Evolutionary conservation across 1,140 invertebrate genomes (phyloP), one percentile per base, ranked within the genome.

Genomic region (Zaprionus capensis): DNA sequence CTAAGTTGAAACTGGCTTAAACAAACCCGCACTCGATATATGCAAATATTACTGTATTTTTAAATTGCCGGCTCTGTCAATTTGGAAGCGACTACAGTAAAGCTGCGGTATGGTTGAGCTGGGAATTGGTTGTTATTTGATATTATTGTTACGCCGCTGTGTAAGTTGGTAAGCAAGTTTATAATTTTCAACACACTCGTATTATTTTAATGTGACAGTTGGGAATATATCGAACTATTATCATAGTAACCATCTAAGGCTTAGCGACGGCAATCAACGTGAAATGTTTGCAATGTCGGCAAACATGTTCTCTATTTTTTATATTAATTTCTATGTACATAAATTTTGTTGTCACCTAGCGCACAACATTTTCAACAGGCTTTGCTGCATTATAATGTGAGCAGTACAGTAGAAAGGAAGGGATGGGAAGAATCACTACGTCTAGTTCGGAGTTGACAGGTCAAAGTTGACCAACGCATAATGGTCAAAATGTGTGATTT

Each of bases 321-420:
- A 78, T 87, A 81, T 81, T 83, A 81, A 87, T 87, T 88, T 87
- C 80, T 88, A 88, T 87, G 84, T 87, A 87, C 84, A 87, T 87
- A 83, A 87, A 87, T 87, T 83, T 83, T 75, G 80, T 82, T 87
- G 81, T 78, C 74, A 38, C 31, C 76, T 69, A 56, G 24, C 38
- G 31, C 41, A 24, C 53, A 63, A 71, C 71, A 81, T 67, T 80
- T 83, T 82, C 84, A 80, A 80, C 83, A 83, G 83, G 82, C 76
- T 56, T 77, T 80, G 72, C 59, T 76, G 83, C 80, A 86, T 82
- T 86, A 80, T 76, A 82, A 82, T 87, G 63, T 53, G 49, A 38
- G 64, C 71, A 61, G 41, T 34, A 58, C 61, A 62, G 41, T 20
- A n/a, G 9, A 20, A 24, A 51, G 5, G 3, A 46, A 20, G n/a